phyloP scores from a whole-genome alignment of 1,140 invertebrate genomes.

The Cepaea nemoralis region DNA sequence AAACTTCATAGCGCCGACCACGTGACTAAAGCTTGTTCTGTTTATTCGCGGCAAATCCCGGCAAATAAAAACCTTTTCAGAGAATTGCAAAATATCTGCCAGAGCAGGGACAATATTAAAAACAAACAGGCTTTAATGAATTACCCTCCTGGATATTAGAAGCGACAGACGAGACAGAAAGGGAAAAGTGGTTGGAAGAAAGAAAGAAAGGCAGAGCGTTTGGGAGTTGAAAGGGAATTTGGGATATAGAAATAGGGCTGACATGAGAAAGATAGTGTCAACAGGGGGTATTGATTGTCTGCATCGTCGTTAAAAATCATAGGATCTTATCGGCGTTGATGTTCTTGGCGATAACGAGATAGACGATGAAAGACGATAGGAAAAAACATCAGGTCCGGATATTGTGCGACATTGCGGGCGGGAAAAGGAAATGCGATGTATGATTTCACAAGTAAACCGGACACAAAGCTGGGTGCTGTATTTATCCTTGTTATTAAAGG shows the following conservation, averaged over 20 bases:
- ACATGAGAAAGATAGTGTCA: not conserved
- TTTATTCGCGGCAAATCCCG: slow-evolving; percentile 21
- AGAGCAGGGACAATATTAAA: slow-evolving; percentile 12
- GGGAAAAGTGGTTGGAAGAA: not conserved
- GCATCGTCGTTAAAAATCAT: not conserved
- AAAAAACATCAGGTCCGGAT: too few relatives aligned
- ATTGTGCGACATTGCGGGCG: too few relatives aligned
- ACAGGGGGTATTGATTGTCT: not conserved
- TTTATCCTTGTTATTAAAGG: too few relatives aligned
- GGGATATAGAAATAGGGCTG: not conserved
- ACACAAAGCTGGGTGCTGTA: too few relatives aligned
- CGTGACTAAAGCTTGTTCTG: slow-evolving; percentile 5
- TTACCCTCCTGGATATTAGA: slow-evolving; percentile 3
- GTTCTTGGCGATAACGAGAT: not conserved
- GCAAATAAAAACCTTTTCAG: slow-evolving; percentile 25
- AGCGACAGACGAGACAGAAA: not conserved
- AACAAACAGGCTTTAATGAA: slow-evolving; percentile 28
- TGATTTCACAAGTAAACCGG: too few relatives aligned
- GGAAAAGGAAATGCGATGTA: too few relatives aligned
- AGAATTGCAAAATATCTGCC: slow-evolving; percentile 14
- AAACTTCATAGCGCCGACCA: not conserved
- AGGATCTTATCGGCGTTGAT: not conserved
- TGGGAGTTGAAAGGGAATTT: not conserved
- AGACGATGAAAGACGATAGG: too few relatives aligned
- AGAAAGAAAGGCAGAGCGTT: not conserved